Evolutionary conservation across 1,140 invertebrate species (phyloP).

Genomic region (Dendroctonus ponderosae): DNA sequence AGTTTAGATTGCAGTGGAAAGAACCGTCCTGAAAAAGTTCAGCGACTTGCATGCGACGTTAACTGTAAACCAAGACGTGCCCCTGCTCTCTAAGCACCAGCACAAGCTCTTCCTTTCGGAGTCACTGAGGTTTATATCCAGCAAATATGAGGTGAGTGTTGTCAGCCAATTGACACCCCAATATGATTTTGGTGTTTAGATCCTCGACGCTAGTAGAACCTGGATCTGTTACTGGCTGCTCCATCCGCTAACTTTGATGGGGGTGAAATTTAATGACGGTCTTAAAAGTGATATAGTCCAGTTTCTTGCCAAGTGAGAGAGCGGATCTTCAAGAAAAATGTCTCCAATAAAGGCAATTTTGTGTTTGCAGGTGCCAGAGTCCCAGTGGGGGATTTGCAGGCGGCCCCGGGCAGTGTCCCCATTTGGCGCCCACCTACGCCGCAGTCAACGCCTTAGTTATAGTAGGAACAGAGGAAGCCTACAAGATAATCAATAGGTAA

Average conservation of each 20-base stretch:
- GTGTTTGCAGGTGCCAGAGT: conserved; percentile 68
- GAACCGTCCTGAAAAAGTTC: conserved; percentile 39
- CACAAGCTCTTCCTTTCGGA: conserved; percentile 71
- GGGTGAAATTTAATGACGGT: conserved; percentile 65
- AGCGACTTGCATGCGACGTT: conserved; percentile 33
- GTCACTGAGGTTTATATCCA: conserved; percentile 65
- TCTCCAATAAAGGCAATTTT: neutral
- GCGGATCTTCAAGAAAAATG: neutral
- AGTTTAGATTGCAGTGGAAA: conserved; percentile 41
- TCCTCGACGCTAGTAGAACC: conserved; percentile 88
- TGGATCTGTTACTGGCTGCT: conserved; percentile 97
- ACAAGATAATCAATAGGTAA: conserved; percentile 77
- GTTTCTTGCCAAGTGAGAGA: conserved; percentile 61
- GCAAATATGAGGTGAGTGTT: conserved; percentile 65
- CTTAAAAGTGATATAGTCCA: conserved; percentile 64
- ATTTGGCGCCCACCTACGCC: conserved; percentile 96
- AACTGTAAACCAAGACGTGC: conserved; percentile 50
- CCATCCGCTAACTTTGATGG: conserved; percentile 83
- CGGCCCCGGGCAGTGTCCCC: conserved; percentile 86
- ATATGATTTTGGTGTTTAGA: conserved; percentile 52
- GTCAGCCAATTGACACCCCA: conserved; percentile 7
- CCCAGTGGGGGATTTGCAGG: conserved; percentile 89
- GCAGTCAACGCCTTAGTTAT: conserved; percentile 90
- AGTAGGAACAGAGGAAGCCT: conserved; percentile 85
- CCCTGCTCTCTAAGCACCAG: conserved; percentile 61